Evolutionary conservation across 23 tunicate species (phyloP), one percentile per base, ranked within the genome.

Genomic region (Ascidia mentula): DNA sequence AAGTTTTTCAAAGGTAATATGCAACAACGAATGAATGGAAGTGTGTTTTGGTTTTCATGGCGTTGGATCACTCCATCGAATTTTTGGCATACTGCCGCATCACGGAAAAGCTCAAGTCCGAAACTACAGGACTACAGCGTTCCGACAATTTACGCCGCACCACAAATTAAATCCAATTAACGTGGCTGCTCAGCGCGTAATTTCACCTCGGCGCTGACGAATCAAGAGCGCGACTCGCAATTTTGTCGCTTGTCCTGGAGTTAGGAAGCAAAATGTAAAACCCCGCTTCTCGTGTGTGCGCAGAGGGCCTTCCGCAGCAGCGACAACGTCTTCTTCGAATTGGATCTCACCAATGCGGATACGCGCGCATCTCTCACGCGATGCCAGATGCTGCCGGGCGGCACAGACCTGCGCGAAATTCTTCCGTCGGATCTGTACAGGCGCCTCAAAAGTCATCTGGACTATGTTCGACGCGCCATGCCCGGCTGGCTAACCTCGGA

Each of bases 361-460:
- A 85, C 89, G 6, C 32, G 71, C 0, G 26, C 72, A 40, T 38
- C 79, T 6, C 72, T 85, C 30, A 9, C 72, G 9, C 89, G 75
- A 45, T 85, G 83, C 59, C 82, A 85, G 69, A 34, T 78, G 72
- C 83, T 85, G 34, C 83, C 89, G 0, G 65, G 72, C 6, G 89
- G 78, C 45, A 60, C 61, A 7, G 76, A 76, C 18, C 8, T 84
- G 38, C 69, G 76, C 22, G 34, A 60, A 26, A 65, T 84, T 38
- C 45, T 84, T 2, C 81, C 88, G 7, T 8, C 32, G 32, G 76
- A 84, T 20, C 81, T 84, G 31, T 84, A 75, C 38, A 35, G 24
- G 35, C 37, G 88, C 37, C 28, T 84, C 12, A 75, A 84, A 65
- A 34, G 69, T 17, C 88, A 84, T 69, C 65, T 84, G 36, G 65